A percentile compares a stretch with the other conserved stretches of the same genome.
phyloP scores from a whole-genome alignment of 2,888 invertebrate species.

The Hemistola chrysoprasaria region DNA sequence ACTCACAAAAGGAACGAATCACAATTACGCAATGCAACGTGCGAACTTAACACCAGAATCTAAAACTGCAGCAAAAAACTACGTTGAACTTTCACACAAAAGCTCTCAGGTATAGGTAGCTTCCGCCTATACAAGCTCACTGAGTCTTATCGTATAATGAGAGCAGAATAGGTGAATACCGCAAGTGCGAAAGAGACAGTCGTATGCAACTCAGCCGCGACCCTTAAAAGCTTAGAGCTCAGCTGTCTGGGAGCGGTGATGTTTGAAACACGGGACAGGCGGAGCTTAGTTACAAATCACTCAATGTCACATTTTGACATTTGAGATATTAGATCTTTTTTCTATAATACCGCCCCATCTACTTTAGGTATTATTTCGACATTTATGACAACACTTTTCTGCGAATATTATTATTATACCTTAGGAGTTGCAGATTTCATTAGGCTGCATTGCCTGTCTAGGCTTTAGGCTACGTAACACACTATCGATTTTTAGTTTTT shows the following conservation, averaged over 20 bases:
- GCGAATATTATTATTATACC: too few relatives aligned
- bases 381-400: conserved; percentile 9
- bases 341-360: conserved; percentile 76
- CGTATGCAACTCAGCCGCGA: conserved; percentile 67
- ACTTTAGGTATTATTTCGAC: conserved; percentile 34
- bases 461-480: too few relatives aligned
- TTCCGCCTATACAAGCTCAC: conserved; percentile 72
- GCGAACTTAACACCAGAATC: conserved; percentile 56
- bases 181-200: conserved; percentile 59
- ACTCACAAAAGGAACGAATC: conserved; percentile 18
- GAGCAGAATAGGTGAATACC: conserved; percentile 48
- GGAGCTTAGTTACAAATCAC: conserved; percentile 84
- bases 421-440: too few relatives aligned
- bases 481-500: too few relatives aligned
- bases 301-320: conserved; percentile 83
- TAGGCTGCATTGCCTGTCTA: too few relatives aligned
- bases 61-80: conserved; percentile 68
- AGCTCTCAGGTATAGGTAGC: conserved; percentile 78
- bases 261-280: conserved; percentile 84
- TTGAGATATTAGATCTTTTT: conserved; percentile 83
- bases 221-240: conserved; percentile 75
- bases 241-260: conserved; percentile 81
- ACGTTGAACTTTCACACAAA: conserved; percentile 79
- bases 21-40: conserved; percentile 24
- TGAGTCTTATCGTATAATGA: conserved; percentile 64